Conservation (phyloP, 2,797 vertebrate species). For the Hippopotamyrus pictus region DNA sequence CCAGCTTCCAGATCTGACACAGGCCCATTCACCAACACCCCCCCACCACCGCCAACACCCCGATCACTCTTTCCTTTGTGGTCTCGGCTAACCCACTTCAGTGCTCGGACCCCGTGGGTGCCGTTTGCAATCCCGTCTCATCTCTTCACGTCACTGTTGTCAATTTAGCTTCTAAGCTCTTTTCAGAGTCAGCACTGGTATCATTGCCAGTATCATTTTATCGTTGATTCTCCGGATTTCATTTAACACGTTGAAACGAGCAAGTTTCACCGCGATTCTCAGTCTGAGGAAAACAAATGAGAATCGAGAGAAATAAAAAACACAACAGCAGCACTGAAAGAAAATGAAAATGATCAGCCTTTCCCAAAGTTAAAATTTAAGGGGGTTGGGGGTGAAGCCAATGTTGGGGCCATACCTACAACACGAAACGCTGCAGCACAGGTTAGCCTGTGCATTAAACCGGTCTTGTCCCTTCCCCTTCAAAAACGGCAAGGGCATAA, state of each 20-base stretch:
- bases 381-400: neutral
- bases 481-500: neutral
- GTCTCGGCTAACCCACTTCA: conserved; percentile 26
- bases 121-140: conserved; percentile 15
- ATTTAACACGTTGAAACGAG: neutral
- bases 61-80: conserved; percentile 20
- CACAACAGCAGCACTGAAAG: neutral
- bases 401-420: neutral
- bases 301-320: neutral
- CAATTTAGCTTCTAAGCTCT: conserved; percentile 19
- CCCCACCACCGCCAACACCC: conserved; percentile 34
- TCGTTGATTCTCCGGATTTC: neutral
- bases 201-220: neutral
- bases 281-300: neutral
- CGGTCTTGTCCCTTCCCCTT: neutral
- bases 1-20: conserved; percentile 46
- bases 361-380: neutral
- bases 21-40: conserved; percentile 36
- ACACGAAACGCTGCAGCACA: neutral
- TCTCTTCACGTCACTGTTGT: conserved; percentile 21
- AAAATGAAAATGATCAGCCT: neutral
- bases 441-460: neutral
- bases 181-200: neutral
- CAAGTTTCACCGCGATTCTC: neutral
- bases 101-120: conserved; percentile 18